Conservation (phyloP, 2,797 vertebrate genomes). For the Xenentodon cancila region DNA sequence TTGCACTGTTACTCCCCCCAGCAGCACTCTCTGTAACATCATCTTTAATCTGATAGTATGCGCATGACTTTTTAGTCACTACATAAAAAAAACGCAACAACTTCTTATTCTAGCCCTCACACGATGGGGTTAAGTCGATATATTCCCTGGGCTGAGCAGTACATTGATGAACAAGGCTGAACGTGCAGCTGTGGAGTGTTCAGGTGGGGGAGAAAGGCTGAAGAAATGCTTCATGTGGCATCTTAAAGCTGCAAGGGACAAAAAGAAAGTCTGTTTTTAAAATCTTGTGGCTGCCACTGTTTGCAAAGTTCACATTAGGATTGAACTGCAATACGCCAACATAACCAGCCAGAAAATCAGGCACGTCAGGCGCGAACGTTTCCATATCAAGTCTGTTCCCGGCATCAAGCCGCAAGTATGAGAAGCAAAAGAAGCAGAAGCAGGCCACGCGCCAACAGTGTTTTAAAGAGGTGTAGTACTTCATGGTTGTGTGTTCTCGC, state of each 20-base stretch:
- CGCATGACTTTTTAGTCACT: conserved; percentile 21
- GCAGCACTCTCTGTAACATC: conserved; percentile 36
- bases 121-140: not conserved
- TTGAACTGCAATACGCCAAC: too few species aligned
- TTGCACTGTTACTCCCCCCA: conserved; percentile 29
- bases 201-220: too few species aligned
- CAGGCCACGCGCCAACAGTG: not conserved
- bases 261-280: not conserved
- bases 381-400: not conserved
- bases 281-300: not conserved
- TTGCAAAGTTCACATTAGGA: too few species aligned
- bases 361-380: not conserved
- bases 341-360: not conserved
- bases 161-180: too few species aligned
- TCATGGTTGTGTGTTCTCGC: not conserved
- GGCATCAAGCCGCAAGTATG: not conserved
- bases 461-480: not conserved
- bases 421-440: conserved; percentile 5
- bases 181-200: too few species aligned
- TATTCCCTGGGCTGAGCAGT: not conserved
- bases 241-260: too few species aligned
- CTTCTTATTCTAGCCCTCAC: conserved; percentile 13
- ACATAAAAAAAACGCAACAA: conserved; percentile 17
- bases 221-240: not conserved
- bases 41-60: conserved; percentile 23